Conservation (phyloP, 1,140 invertebrate genomes). For the Contarinia nasturtii region DNA sequence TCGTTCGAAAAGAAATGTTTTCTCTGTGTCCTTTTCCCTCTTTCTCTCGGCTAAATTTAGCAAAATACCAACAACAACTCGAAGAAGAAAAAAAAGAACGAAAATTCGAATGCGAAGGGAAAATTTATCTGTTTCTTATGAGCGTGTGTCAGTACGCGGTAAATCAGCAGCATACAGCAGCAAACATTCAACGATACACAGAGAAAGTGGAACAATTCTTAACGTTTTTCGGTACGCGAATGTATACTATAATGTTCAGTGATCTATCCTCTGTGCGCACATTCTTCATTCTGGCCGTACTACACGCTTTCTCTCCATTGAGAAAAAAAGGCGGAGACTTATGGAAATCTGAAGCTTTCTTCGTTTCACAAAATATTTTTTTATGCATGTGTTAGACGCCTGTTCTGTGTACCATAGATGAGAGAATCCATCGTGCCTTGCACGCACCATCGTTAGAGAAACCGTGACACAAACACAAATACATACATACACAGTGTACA, state of each 20-base stretch:
- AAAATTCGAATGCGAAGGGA: constrained; percentile 5
- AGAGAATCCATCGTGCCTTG: too few relatives aligned
- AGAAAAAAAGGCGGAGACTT: constrained; percentile 5
- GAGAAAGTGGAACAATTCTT: background rate
- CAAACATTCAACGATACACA: background rate
- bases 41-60: too few relatives aligned
- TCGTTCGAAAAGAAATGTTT: constrained; percentile 4
- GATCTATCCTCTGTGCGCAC: too few relatives aligned
- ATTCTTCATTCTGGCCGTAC: too few relatives aligned
- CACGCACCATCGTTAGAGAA: too few relatives aligned
- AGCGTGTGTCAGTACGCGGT: background rate
- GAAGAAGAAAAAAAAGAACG: constrained; percentile 7
- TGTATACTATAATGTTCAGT: too few relatives aligned
- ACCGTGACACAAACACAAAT: too few relatives aligned
- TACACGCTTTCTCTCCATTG: background rate
- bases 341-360: constrained; percentile 2
- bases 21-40: constrained; percentile 14
- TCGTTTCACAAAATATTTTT: constrained; percentile 1
- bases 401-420: too few relatives aligned
- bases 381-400: background rate
- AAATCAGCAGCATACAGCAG: constrained; percentile 1
- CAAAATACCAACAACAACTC: too few relatives aligned
- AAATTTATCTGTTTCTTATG: constrained; percentile 1
- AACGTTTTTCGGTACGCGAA: too few relatives aligned
- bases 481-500: background rate